A percentile compares a stretch with the other conserved stretches of the same genome.
phyloP scores from a whole-genome alignment of 1,140 invertebrate species.

The Hydropsyche tenuis region DNA sequence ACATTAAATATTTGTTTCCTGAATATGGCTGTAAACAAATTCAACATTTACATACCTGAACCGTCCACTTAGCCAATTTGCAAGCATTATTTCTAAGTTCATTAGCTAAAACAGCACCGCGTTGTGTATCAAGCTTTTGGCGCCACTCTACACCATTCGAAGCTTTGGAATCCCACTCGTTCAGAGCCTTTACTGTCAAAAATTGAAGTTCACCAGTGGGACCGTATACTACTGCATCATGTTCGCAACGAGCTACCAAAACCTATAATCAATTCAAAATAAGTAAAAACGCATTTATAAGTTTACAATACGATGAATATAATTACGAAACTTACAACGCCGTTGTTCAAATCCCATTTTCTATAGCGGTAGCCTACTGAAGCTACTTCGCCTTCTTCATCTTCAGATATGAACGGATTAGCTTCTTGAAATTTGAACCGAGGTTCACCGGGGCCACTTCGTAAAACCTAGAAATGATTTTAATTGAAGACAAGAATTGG shows the following conservation, averaged over 20 bases:
- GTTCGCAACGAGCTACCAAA: slow-evolving; percentile 92
- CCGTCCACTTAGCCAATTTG: slow-evolving; percentile 99
- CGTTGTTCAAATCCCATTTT: slow-evolving; percentile 96
- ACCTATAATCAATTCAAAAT: too few species aligned
- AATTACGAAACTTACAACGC: slow-evolving; percentile 76
- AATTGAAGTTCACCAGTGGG: slow-evolving; percentile 93
- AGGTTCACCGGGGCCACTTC: slow-evolving; percentile 72
- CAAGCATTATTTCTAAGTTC: slow-evolving; percentile 98
- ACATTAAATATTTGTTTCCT: not conserved
- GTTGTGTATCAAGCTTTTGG: slow-evolving; percentile 95
- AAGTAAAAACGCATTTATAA: too few species aligned
- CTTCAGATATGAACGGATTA: slow-evolving; percentile 94
- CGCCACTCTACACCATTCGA: slow-evolving; percentile 98
- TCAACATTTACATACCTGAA: slow-evolving; percentile 66
- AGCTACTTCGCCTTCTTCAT: slow-evolving; percentile 92
- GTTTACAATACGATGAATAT: too few species aligned
- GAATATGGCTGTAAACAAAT: not conserved
- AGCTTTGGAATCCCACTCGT: slow-evolving; percentile 97
- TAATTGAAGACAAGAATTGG: not conserved
- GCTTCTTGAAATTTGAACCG: slow-evolving; percentile 89
- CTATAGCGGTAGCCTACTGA: slow-evolving; percentile 97
- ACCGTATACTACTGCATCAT: slow-evolving; percentile 92
- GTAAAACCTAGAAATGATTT: slow-evolving; percentile 62
- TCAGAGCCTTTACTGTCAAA: slow-evolving; percentile 96
- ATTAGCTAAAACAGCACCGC: slow-evolving; percentile 97